phyloP scores from a whole-genome alignment of 2,113 vertebrate species.

The Pseudonaja textilis region DNA sequence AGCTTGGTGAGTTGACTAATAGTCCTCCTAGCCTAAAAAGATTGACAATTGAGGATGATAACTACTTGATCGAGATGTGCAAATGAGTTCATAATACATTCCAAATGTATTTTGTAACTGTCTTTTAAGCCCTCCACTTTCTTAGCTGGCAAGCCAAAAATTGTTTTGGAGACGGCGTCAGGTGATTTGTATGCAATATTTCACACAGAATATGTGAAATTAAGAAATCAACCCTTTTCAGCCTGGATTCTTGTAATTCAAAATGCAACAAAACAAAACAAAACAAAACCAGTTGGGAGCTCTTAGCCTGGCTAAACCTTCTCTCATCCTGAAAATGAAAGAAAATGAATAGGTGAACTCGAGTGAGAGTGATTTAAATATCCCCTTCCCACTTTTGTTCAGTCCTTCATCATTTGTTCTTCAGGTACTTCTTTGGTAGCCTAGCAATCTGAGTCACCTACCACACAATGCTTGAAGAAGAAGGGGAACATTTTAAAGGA shows the following conservation, averaged over 20 bases:
- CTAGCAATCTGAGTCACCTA: background rate
- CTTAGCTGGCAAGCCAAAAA: background rate
- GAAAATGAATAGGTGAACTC: slow-evolving; percentile 10
- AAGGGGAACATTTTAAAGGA: background rate
- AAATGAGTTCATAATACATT: slow-evolving; percentile 27
- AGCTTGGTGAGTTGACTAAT: slow-evolving; percentile 25
- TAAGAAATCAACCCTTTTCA: slow-evolving; percentile 40
- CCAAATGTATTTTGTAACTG: slow-evolving; percentile 43
- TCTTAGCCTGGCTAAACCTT: background rate
- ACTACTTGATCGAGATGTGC: slow-evolving; percentile 14
- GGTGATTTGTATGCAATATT: background rate
- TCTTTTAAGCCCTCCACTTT: background rate
- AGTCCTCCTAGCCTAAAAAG: slow-evolving; percentile 37
- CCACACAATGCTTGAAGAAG: background rate
- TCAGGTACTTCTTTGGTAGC: slow-evolving; percentile 14
- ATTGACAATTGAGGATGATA: slow-evolving; percentile 27
- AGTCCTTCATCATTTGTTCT: background rate
- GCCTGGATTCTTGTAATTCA: background rate
- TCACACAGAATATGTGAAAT: slow-evolving; percentile 8
- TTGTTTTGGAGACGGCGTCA: background rate
- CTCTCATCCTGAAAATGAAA: slow-evolving; percentile 3
- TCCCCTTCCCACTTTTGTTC: background rate
- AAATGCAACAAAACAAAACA: background rate
- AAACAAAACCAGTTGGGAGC: background rate
- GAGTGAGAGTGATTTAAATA: slow-evolving; percentile 24